Evolutionary conservation across 2,797 vertebrate genomes (phyloP), one percentile per base, ranked within the genome.

Genomic region (Rhyacichthys aspro): DNA sequence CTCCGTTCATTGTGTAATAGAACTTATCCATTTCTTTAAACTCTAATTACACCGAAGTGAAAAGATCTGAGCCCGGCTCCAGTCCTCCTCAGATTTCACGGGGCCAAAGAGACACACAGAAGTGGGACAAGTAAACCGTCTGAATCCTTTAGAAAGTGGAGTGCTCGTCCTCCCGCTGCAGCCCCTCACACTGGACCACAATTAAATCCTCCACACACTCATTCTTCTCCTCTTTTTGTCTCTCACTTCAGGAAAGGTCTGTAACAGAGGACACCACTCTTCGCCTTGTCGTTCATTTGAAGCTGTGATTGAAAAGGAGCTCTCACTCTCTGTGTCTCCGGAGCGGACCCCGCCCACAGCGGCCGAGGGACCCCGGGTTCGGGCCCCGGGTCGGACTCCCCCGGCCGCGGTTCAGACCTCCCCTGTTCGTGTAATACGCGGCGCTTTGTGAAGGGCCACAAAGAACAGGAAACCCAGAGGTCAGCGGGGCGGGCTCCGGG

Each of bases 381-480:
- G 6, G 28, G 32, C 68, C 68, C 70, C 60, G 77, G 67, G 70
- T 87, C 7, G 79, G 71, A 73, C 82, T 82, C 72, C 77, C 80
- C 72, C 36, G 66, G 64, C 74, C 9, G 74, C 69, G 88, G 79
- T 82, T 87, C 85, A 87, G 86, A 87, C 81, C 80, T 73, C 82
- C 79, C 81, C 63, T 56, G 80, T 71, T 75, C 82, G 76, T 79
- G 76, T 75, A 81, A 81, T 81, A 72, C 67, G n/a, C 57, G 47
- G 48, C 36, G 28, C 74, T 72, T 91, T 91, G 89, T 92, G 75
- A 69, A 82, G 47, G 70, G 53, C 42, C 47, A 91, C 90, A 92
- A 93, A 91, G 85, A 90, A 90, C 89, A 93, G 91, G 91, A 93
- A 93, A 81, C 86, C 74, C 32, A 32, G 79, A 81, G 90, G 90